These are phyloP conservation scores for Erebia ligea DNA, from an alignment of 2,888 invertebrate species.

Conservation along the genomic window DNA sequence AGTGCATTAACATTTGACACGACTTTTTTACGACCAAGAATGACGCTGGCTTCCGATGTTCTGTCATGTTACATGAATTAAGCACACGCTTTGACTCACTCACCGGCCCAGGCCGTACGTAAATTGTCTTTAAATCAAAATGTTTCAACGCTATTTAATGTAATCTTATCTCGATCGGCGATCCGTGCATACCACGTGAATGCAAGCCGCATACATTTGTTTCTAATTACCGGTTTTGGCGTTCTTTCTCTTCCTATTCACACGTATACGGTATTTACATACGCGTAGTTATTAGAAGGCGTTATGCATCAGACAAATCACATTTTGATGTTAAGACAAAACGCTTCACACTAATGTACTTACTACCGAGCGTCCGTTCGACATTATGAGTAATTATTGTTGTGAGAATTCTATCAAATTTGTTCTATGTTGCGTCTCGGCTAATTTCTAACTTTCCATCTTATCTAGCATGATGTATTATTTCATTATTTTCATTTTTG, in stretches of 20 bases:
- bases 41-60: constrained; percentile 72
- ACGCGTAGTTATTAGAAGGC: constrained; percentile 75
- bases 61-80: constrained; percentile 67
- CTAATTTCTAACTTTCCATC: constrained; percentile 78
- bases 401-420: constrained; percentile 76
- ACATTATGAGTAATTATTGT: constrained; percentile 73
- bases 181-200: constrained; percentile 76
- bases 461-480: constrained; percentile 82
- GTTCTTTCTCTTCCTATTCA: constrained; percentile 79
- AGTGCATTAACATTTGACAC: neutral
- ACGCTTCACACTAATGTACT: constrained; percentile 62
- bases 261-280: constrained; percentile 81
- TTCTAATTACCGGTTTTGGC: constrained; percentile 78
- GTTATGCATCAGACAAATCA: constrained; percentile 73
- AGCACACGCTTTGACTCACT: constrained; percentile 75
- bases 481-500: constrained; percentile 68
- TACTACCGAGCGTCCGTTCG: constrained; percentile 70
- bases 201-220: constrained; percentile 79
- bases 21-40: constrained; percentile 28
- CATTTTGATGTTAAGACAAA: constrained; percentile 79
- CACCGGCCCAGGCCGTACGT: constrained; percentile 65
- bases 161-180: constrained; percentile 77
- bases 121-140: constrained; percentile 81
- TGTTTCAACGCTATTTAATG: constrained; percentile 81
- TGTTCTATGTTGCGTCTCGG: constrained; percentile 73